These are phyloP conservation scores for Corythaeola cristata DNA, from an alignment of 2,113 vertebrate genomes.

Conservation along the genomic window DNA sequence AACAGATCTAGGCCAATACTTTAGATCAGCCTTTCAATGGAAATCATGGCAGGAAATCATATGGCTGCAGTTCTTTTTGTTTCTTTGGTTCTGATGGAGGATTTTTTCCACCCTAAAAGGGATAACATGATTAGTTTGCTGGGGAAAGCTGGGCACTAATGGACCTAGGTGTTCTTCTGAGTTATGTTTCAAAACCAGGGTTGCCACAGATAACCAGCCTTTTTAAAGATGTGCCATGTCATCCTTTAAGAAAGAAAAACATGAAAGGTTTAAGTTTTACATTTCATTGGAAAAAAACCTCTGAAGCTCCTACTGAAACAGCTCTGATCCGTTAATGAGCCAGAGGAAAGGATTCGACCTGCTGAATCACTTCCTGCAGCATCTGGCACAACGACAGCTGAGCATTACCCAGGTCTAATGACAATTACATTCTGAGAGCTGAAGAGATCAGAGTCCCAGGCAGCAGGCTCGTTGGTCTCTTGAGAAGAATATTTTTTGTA, in stretches of 20 bases:
- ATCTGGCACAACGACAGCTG: background rate
- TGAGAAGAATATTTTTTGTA: background rate
- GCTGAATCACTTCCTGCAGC: constrained; percentile 50
- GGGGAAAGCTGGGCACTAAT: background rate
- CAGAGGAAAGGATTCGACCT: background rate
- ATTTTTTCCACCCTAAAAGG: background rate
- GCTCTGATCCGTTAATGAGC: background rate
- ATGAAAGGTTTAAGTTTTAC: background rate
- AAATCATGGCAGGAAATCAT: background rate
- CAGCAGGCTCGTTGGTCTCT: background rate
- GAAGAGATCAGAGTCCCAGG: constrained; percentile 6
- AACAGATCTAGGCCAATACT: background rate
- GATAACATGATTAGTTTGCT: background rate
- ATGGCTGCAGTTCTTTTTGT: background rate
- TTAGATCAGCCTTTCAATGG: background rate
- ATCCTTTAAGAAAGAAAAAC: background rate
- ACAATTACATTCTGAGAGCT: background rate
- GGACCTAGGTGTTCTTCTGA: background rate
- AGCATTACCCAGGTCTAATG: background rate
- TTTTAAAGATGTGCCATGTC: background rate
- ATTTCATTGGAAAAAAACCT: background rate
- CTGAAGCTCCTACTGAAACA: background rate
- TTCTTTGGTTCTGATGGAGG: background rate
- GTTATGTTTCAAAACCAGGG: background rate
- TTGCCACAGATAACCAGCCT: background rate